Conservation (phyloP, 2,113 vertebrate genomes). For the Romanogobio albipinnatus region DNA sequence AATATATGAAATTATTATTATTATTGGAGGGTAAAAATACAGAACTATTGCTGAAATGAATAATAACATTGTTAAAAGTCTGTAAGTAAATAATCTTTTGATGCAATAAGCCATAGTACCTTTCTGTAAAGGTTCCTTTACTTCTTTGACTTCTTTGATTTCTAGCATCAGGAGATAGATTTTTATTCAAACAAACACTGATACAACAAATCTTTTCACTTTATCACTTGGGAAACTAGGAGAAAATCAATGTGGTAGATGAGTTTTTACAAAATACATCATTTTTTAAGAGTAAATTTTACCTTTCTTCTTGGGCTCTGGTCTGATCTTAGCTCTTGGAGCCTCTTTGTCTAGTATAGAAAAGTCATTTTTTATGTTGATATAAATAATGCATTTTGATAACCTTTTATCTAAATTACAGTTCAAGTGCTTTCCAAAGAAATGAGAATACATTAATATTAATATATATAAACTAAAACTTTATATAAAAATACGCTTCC, state of each 20-base stretch:
- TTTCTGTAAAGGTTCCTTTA: constrained; percentile 39
- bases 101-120: constrained; percentile 12
- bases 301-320: constrained; percentile 54
- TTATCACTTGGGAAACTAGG: background rate
- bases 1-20: background rate
- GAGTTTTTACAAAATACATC: background rate
- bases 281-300: background rate
- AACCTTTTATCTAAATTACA: background rate
- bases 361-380: background rate
- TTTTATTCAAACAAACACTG: constrained; percentile 2
- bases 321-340: constrained; percentile 38
- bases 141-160: constrained; percentile 45
- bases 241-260: background rate
- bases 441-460: background rate
- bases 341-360: constrained; percentile 46
- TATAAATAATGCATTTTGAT: background rate
- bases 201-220: background rate
- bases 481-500: background rate
- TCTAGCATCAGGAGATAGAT: constrained; percentile 19
- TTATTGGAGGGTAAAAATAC: background rate
- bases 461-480: too few species aligned
- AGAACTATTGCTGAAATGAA: background rate
- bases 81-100: background rate
- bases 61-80: background rate
- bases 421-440: background rate